Percentiles rank a stretch among this genome's conserved stretches.
Conservation (phyloP, 2,888 invertebrate genomes). For the Eurois occulta region DNA sequence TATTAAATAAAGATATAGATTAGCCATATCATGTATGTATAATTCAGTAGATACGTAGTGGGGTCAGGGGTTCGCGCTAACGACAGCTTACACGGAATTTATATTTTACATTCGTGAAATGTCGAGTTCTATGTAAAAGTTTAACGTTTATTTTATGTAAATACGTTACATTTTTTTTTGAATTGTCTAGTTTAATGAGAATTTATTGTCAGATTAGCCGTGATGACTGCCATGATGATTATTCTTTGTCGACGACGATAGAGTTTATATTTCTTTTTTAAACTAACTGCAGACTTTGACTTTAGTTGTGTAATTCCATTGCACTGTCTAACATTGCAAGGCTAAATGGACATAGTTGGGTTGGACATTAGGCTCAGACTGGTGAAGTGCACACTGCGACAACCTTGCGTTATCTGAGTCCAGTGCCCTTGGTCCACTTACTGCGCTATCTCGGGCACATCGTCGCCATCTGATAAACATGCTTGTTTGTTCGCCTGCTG, state of each 20-base stretch:
- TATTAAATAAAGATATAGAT: slow-evolving; percentile 51
- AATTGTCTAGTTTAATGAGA: slow-evolving; percentile 22
- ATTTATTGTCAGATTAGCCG: slow-evolving; percentile 30
- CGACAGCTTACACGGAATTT: slow-evolving; percentile 44
- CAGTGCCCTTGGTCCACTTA: slow-evolving; percentile 89
- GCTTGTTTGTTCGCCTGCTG: slow-evolving; percentile 71
- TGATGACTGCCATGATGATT: slow-evolving; percentile 1
- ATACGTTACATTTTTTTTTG: slow-evolving; percentile 8
- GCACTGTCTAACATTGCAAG: slow-evolving; percentile 42
- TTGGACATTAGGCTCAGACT: slow-evolving; percentile 21
- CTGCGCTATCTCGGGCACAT: slow-evolving; percentile 83
- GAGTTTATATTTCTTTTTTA: slow-evolving; percentile 25
- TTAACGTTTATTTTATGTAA: slow-evolving; percentile 22
- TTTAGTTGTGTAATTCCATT: slow-evolving; percentile 42
- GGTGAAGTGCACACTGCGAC: slow-evolving; percentile 70
- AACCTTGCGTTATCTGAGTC: slow-evolving; percentile 86
- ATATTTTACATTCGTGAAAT: slow-evolving; percentile 46
- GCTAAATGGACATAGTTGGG: slow-evolving; percentile 49
- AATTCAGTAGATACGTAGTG: slow-evolving; percentile 53
- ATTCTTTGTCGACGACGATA: slow-evolving; percentile 21
- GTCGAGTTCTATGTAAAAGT: slow-evolving; percentile 31
- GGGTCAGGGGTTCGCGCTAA: slow-evolving; percentile 49
- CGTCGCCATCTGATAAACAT: slow-evolving; percentile 85
- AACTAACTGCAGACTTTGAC: background rate
- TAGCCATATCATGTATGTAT: slow-evolving; percentile 46